Evolutionary conservation across 2,797 vertebrate species (phyloP).

Genomic region (Pampus argenteus): DNA sequence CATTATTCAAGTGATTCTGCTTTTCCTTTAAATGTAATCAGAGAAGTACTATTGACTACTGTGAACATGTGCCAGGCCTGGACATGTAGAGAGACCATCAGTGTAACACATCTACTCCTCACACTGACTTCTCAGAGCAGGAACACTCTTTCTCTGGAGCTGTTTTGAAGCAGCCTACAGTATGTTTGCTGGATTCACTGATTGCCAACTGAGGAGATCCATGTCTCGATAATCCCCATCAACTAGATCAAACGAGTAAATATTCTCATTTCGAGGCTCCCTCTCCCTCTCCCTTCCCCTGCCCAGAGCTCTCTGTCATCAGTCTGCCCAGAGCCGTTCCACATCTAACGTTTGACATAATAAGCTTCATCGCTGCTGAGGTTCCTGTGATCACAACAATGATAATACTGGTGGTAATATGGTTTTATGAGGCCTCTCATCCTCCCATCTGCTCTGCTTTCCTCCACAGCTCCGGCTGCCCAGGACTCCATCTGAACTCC

Average conservation of each 20-base stretch:
- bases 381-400: slow-evolving; percentile 76
- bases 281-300: background rate
- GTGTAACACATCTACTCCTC: slow-evolving; percentile 5
- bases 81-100: slow-evolving; percentile 1
- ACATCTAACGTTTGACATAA: slow-evolving; percentile 61
- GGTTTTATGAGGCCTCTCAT: slow-evolving; percentile 82
- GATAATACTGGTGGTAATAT: slow-evolving; percentile 79
- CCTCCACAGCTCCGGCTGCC: slow-evolving; percentile 63
- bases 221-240: slow-evolving; percentile 37
- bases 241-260: slow-evolving; percentile 50
- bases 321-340: slow-evolving; percentile 29
- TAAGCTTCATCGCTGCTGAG: slow-evolving; percentile 67
- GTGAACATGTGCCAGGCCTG: background rate
- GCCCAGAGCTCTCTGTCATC: slow-evolving; percentile 7
- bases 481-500: slow-evolving; percentile 73
- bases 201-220: slow-evolving; percentile 36
- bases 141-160: background rate
- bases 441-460: slow-evolving; percentile 78
- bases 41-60: background rate
- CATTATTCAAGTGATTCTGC: background rate
- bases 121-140: slow-evolving; percentile 13
- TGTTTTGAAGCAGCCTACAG: slow-evolving; percentile 11
- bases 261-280: slow-evolving; percentile 13
- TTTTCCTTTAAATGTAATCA: background rate
- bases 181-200: slow-evolving; percentile 8